These are phyloP conservation scores for Bacillus rossius DNA, from an alignment of 1,140 invertebrate species.

Conservation along the genomic window DNA sequence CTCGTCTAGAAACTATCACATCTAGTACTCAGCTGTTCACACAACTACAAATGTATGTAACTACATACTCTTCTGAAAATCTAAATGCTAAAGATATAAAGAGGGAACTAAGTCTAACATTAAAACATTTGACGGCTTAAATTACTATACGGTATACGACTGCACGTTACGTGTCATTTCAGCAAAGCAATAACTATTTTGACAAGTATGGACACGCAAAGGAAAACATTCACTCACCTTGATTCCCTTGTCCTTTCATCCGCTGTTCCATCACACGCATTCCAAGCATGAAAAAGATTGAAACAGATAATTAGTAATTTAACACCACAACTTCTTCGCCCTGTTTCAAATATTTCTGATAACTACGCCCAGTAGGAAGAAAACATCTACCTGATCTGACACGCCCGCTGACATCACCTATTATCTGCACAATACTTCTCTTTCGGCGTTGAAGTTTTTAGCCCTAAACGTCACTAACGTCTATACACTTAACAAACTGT, in stretches of 20 bases:
- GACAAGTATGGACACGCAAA: constrained; percentile 2
- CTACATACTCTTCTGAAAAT: no score
- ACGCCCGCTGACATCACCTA: constrained; percentile 44
- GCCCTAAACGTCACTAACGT: constrained; percentile 14
- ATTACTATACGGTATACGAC: no score
- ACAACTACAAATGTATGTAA: no score
- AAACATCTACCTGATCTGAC: constrained; percentile 39
- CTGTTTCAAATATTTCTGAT: background rate
- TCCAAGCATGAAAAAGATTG: background rate
- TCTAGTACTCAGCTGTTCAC: no score
- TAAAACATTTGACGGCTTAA: no score
- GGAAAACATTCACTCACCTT: constrained; percentile 50
- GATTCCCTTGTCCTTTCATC: constrained; percentile 87
- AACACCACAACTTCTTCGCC: background rate
- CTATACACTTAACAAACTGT: no score
- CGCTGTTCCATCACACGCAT: constrained; percentile 48
- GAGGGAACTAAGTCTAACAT: no score
- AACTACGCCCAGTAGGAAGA: constrained; percentile 19
- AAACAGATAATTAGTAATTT: background rate
- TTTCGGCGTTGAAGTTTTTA: constrained; percentile 14
- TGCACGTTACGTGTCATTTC: no score
- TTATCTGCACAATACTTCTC: constrained; percentile 21
- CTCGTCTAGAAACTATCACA: no score
- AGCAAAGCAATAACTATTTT: no score
- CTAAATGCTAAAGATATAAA: no score